Conservation (phyloP, 2,113 vertebrate species). For the Thymallus thymallus region DNA sequence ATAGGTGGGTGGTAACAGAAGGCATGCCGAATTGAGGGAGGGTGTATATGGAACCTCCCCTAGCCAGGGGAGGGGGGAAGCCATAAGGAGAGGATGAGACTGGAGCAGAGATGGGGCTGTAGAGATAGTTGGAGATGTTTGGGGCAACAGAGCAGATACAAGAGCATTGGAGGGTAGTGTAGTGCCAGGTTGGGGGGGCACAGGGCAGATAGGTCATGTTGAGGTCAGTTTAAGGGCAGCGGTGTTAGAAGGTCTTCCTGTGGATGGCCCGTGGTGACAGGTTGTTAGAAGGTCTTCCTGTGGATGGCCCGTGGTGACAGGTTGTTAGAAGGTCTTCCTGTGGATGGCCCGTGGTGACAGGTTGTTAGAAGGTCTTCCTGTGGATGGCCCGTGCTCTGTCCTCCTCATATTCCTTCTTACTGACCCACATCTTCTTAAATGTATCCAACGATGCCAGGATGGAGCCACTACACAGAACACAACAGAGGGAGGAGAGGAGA, state of each 20-base stretch:
- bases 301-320: conserved; percentile 88
- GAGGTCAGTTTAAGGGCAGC: conserved; percentile 19
- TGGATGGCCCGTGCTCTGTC: conserved; percentile 86
- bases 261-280: conserved; percentile 88
- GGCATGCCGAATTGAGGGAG: conserved; percentile 26
- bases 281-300: too few species aligned
- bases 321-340: conserved; percentile 87
- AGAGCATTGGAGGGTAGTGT: conserved; percentile 16
- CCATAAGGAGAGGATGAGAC: background rate
- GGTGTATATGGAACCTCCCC: background rate
- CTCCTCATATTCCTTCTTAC: conserved; percentile 91
- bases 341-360: too few species aligned
- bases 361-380: conserved; percentile 87
- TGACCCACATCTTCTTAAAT: conserved; percentile 94
- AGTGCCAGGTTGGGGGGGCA: background rate
- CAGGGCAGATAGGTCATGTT: conserved; percentile 5
- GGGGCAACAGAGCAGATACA: background rate
- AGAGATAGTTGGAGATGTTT: conserved; percentile 22
- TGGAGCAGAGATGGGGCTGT: conserved; percentile 1
- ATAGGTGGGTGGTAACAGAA: conserved; percentile 12
- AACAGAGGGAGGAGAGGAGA: background rate
- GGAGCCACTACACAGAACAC: conserved; percentile 73
- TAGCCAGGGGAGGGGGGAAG: background rate
- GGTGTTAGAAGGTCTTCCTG: conserved; percentile 85
- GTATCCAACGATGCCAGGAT: conserved; percentile 89